Evolutionary conservation across 2,888 invertebrate species (phyloP), one percentile per base, ranked within the genome.

Genomic region (Hypselothyrea guttata): DNA sequence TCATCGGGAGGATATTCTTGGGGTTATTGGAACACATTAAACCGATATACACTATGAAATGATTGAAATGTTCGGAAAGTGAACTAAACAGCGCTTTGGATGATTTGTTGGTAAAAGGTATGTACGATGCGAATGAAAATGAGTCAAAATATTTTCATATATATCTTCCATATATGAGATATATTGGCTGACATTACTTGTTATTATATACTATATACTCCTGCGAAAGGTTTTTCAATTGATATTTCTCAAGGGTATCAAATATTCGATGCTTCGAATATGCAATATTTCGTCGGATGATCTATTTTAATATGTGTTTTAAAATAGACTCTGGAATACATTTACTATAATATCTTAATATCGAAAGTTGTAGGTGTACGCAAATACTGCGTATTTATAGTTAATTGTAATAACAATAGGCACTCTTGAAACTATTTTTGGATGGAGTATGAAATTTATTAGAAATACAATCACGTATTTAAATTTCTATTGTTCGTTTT

Each of bases 91-190:
- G 5, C 22, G 22, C 22, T 44, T 34, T 44, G 38, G 41, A 57
- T 37, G 42, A 9, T 12, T 34, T 30, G 22, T 27, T 65, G 45
- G 22, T 9, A 46, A 65, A 58, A 65, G 53, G 57, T 61, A 61
- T 57, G 60, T 56, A 61, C 60, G 27, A 47, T 34, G 46, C 35
- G 38, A 37, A 51, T 9, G 13, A 16, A 13, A 42, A 22, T 44
- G 18, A 41, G 13, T 30, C 22, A 28, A 11, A 7, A 57, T 45
- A 9, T 30, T 5, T n/a, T n/a, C n/a, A n/a, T n/a, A n/a, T 7
- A 13, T 31, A 30, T 16, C n/a, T 16, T 37, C 16, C 15, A n/a
- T n/a, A 18, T 16, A 37, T 16, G 5, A 2, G 22, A 22, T 22
- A 22, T 22, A 22, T 22, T 22, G 22, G 22, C 5, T 2, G 5